Conservation (phyloP, 2,113 vertebrate species). For the Melanostigma gelatinosum region DNA sequence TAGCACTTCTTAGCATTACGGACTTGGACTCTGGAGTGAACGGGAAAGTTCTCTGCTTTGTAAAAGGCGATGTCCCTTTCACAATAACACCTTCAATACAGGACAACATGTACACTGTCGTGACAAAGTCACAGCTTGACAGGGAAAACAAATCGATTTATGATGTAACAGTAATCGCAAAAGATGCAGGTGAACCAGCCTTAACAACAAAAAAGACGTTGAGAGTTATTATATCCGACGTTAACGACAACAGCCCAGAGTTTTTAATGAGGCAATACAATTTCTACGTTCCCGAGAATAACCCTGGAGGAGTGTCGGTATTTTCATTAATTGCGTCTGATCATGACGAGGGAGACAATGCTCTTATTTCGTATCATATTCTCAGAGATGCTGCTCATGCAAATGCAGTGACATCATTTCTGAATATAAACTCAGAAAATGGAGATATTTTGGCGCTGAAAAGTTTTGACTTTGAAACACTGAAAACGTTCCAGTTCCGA, state of each 20-base stretch:
- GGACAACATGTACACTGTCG: slow-evolving; percentile 72
- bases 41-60: slow-evolving; percentile 61
- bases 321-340: slow-evolving; percentile 69
- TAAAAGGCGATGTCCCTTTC: slow-evolving; percentile 63
- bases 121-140: slow-evolving; percentile 72
- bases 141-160: slow-evolving; percentile 68
- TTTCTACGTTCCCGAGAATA: slow-evolving; percentile 74
- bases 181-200: slow-evolving; percentile 70
- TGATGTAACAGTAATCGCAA: slow-evolving; percentile 64
- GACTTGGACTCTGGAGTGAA: slow-evolving; percentile 72
- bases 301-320: slow-evolving; percentile 45
- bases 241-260: slow-evolving; percentile 67
- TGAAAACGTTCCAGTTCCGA: slow-evolving; percentile 58
- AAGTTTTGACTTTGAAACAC: slow-evolving; percentile 74
- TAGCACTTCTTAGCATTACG: slow-evolving; percentile 69
- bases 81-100: slow-evolving; percentile 65
- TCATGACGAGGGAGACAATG: slow-evolving; percentile 49
- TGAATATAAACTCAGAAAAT: slow-evolving; percentile 70
- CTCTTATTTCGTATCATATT: slow-evolving; percentile 63
- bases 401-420: slow-evolving; percentile 31
- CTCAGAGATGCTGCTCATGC: slow-evolving; percentile 13
- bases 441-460: slow-evolving; percentile 68
- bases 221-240: slow-evolving; percentile 68
- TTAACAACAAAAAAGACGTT: slow-evolving; percentile 66
- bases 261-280: slow-evolving; percentile 47